Evolutionary conservation across 2,113 vertebrate genomes (phyloP).

Genomic region (Columba janthina): DNA sequence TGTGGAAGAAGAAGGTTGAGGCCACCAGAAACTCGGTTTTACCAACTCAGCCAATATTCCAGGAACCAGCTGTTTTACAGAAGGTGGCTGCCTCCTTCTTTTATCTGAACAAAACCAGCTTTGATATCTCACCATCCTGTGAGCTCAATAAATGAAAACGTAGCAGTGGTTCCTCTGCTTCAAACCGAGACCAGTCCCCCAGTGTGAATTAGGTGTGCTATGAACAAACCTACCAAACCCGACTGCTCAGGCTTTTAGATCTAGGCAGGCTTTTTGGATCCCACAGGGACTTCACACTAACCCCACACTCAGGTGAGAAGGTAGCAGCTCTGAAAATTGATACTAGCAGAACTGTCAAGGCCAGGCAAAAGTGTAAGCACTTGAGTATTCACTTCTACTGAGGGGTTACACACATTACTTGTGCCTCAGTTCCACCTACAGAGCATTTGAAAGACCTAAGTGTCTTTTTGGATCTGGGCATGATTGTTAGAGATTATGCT

Average conservation of each 20-base stretch:
- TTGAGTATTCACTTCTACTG: neutral
- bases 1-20: neutral
- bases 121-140: neutral
- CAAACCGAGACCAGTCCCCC: neutral
- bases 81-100: neutral
- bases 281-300: neutral
- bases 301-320: neutral
- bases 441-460: neutral
- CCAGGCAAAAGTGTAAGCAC: neutral
- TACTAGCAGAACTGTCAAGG: neutral
- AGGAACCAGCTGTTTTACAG: neutral
- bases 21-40: neutral
- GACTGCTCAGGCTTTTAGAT: neutral
- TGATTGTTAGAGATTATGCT: neutral
- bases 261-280: neutral
- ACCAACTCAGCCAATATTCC: neutral
- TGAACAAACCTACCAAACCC: neutral
- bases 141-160: neutral
- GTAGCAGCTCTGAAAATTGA: neutral
- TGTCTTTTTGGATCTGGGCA: neutral
- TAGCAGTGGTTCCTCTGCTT: neutral
- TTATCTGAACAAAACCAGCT: neutral
- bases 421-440: neutral
- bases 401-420: neutral
- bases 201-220: neutral